Evolutionary conservation across 92 coral and sea anemone genomes (phyloP).

Genomic region (Epizoanthus stellaris): DNA sequence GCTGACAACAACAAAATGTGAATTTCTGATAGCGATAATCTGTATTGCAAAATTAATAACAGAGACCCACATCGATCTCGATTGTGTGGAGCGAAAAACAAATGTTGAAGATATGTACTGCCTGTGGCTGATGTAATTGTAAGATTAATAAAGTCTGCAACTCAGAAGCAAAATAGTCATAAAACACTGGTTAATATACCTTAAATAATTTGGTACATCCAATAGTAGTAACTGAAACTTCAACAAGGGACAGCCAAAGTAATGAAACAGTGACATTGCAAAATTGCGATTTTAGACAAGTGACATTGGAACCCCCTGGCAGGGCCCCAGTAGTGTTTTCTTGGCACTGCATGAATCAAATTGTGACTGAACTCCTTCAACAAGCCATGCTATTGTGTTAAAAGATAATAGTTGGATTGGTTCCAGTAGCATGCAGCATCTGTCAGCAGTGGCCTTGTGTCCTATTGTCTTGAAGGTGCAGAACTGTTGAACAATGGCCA

Average conservation of each 20-base stretch:
- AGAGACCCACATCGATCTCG: background rate
- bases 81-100: background rate
- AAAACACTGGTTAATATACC: too few species aligned
- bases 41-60: background rate
- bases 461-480: background rate
- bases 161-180: too few species aligned
- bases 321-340: too few species aligned
- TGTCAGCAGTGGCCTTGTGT: background rate
- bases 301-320: too few species aligned
- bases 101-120: too few species aligned
- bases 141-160: too few species aligned
- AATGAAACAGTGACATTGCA: background rate
- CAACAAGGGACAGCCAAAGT: background rate
- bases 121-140: too few species aligned
- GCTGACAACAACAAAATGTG: too few species aligned
- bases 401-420: slow-evolving; percentile 19
- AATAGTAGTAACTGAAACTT: background rate
- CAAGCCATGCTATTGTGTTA: background rate
- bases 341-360: background rate
- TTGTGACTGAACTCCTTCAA: too few species aligned
- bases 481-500: slow-evolving; percentile 2
- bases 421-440: background rate
- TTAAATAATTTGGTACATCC: background rate
- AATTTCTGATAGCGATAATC: background rate
- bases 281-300: background rate